A percentile compares a stretch with the other conserved stretches of the same genome.
Evolutionary conservation across 2,113 vertebrate genomes (phyloP).

Genomic region (Hystrix cristata): DNA sequence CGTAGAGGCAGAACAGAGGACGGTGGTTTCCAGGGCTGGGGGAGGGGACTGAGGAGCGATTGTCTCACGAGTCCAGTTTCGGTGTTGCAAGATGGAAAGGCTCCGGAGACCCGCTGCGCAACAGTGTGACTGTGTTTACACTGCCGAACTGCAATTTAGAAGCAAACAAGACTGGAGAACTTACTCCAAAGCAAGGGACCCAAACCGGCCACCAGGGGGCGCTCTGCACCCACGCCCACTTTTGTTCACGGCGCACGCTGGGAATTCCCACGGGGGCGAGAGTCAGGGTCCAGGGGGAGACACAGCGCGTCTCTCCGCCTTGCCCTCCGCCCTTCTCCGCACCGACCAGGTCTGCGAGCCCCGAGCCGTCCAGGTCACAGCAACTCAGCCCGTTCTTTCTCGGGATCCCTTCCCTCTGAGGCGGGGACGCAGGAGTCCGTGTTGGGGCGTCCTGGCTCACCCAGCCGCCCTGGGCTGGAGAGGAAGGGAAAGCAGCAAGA

Average conservation of each 20-base stretch:
- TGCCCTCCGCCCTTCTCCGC: not conserved
- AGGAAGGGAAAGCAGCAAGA: not conserved
- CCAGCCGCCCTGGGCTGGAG: not conserved
- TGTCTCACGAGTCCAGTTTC: not conserved
- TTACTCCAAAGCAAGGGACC: not conserved
- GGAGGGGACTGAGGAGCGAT: accelerated
- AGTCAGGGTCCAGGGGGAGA: not conserved
- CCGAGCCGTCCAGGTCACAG: not conserved
- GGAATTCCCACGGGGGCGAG: accelerated
- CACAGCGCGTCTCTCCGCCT: not conserved
- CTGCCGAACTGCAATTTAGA: not conserved
- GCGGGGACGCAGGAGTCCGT: not conserved
- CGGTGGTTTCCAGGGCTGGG: accelerated
- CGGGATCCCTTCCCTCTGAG: not conserved
- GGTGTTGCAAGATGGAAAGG: not conserved
- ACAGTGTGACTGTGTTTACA: not conserved
- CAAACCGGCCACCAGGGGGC: conserved; percentile 55
- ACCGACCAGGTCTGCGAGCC: not conserved
- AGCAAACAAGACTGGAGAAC: not conserved
- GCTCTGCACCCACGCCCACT: not conserved
- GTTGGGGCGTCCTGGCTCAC: accelerated
- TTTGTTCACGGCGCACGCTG: not conserved
- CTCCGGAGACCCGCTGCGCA: not conserved
- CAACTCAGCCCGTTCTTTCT: not conserved
- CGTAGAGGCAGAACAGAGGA: not conserved